phyloP scores from a whole-genome alignment of 2,888 invertebrate species.

The Lumbricus terrestris region DNA sequence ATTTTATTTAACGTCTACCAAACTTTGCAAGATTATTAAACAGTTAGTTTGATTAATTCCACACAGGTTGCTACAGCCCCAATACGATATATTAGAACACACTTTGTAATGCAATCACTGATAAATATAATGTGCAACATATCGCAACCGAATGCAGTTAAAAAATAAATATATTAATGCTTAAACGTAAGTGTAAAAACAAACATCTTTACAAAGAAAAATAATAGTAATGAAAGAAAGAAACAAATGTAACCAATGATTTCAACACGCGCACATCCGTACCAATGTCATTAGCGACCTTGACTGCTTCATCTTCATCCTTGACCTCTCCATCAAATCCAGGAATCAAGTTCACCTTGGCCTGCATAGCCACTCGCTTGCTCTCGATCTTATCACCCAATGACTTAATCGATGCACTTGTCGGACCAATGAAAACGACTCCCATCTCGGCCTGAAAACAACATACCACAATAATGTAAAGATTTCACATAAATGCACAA shows the following conservation, averaged over 20 bases:
- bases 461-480: not conserved
- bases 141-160: no score
- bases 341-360: conserved; percentile 67
- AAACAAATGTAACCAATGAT: not conserved
- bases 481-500: not conserved
- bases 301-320: conserved; percentile 66
- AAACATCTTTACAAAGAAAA: no score
- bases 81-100: no score
- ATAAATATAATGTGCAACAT: no score
- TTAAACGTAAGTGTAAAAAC: no score
- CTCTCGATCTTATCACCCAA: conserved; percentile 73
- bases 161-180: no score
- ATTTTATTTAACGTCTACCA: no score
- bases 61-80: no score
- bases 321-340: conserved; percentile 63
- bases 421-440: conserved; percentile 67
- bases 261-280: not conserved
- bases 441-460: conserved; percentile 61
- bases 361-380: conserved; percentile 66
- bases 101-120: no score
- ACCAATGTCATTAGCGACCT: conserved; percentile 66
- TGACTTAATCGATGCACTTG: conserved; percentile 65
- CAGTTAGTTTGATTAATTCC: no score
- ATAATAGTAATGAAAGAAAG: not conserved
- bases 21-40: no score